Evolutionary conservation across 2,797 vertebrate genomes (phyloP).

Genomic region (Gymnodraco acuticeps): DNA sequence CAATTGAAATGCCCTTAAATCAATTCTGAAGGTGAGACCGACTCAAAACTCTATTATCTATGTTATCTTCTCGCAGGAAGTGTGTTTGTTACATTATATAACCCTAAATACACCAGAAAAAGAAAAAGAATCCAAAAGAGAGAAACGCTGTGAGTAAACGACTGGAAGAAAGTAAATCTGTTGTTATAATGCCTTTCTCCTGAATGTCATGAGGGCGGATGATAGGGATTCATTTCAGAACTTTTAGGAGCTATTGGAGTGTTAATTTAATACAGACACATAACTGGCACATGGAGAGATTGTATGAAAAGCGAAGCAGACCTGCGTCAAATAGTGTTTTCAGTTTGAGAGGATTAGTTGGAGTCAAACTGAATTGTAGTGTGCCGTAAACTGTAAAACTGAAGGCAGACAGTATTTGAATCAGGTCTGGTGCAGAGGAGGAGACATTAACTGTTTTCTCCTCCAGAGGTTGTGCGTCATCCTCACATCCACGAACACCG

Average conservation of each 20-base stretch:
- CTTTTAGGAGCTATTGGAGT: conserved; percentile 42
- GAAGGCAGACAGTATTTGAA: conserved; percentile 53
- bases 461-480: conserved; percentile 15
- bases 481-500: conserved; percentile 40
- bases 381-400: conserved; percentile 35
- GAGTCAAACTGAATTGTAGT: neutral
- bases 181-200: conserved; percentile 39
- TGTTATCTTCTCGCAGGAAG: conserved; percentile 12
- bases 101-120: conserved; percentile 34
- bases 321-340: conserved; percentile 56
- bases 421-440: conserved; percentile 62
- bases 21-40: conserved; percentile 29
- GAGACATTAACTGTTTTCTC: conserved; percentile 54
- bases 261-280: conserved; percentile 63
- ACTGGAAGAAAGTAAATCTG: conserved; percentile 29
- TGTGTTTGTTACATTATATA: conserved; percentile 29
- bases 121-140: conserved; percentile 4
- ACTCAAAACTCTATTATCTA: conserved; percentile 5
- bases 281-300: conserved; percentile 68
- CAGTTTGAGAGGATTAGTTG: conserved; percentile 38
- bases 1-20: conserved; percentile 36
- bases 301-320: conserved; percentile 56
- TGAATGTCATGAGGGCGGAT: conserved; percentile 17
- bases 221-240: conserved; percentile 28
- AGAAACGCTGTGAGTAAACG: conserved; percentile 14